phyloP scores from a whole-genome alignment of 2,888 invertebrate species.

The Frankliniella fusca region DNA sequence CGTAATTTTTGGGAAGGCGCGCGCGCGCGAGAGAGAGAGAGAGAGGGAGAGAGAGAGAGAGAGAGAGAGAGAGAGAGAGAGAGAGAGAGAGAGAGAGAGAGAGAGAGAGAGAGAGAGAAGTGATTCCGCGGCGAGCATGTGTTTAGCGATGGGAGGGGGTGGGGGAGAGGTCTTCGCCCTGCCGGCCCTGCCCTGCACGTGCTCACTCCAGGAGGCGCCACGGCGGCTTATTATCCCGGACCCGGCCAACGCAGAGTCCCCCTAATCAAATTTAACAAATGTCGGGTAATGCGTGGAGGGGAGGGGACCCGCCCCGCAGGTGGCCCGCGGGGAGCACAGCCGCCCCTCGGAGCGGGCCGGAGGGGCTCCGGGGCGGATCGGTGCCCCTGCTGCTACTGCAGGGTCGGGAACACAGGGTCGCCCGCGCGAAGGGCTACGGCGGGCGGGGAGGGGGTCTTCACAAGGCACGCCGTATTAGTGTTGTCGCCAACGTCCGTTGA shows the following conservation, averaged over 20 bases:
- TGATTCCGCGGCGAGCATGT: background rate
- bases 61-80: slow-evolving; percentile 29
- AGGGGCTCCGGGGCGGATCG: background rate
- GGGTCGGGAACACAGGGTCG: background rate
- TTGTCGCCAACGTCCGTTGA: background rate
- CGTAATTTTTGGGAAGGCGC: no score
- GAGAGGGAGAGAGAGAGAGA: background rate
- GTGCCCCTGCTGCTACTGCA: no score
- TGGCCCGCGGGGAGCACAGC: background rate
- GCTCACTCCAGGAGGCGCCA: no score
- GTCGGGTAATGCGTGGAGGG: slow-evolving; percentile 7
- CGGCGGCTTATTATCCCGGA: background rate
- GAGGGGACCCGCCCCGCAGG: background rate
- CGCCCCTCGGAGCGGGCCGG: background rate
- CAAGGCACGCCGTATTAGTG: slow-evolving; percentile 22
- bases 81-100: slow-evolving; percentile 29
- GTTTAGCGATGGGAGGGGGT: background rate
- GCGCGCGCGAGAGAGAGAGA: background rate
- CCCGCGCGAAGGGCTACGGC: background rate
- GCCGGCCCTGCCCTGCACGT: no score
- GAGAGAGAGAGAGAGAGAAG: slow-evolving; percentile 30
- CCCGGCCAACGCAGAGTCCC: background rate
- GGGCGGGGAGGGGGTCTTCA: background rate
- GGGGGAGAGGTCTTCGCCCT: no score
- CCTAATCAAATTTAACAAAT: slow-evolving; percentile 27